Conservation (phyloP, 2,888 invertebrate species). For the Tetragnatha montana region DNA sequence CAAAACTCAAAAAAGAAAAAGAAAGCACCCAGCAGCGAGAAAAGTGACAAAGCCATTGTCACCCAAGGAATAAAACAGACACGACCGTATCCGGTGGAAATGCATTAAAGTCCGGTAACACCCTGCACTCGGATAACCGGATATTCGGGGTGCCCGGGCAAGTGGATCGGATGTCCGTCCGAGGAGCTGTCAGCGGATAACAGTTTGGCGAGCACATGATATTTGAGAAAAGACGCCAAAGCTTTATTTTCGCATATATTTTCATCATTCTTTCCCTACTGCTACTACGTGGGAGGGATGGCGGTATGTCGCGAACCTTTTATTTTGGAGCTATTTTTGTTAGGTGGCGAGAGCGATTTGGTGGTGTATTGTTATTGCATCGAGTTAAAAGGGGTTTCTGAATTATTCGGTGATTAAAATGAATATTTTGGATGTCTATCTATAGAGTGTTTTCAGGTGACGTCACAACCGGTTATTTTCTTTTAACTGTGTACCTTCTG, state of each 20-base stretch:
- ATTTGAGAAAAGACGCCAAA: conserved; percentile 31
- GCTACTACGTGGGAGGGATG: too few species aligned
- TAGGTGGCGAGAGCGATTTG: too few species aligned
- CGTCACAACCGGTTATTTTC: too few species aligned
- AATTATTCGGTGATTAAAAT: too few species aligned
- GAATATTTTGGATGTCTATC: too few species aligned
- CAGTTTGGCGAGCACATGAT: conserved; percentile 46
- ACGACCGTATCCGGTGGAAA: conserved; percentile 32
- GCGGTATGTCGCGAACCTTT: too few species aligned
- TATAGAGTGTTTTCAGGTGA: too few species aligned
- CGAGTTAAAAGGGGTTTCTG: too few species aligned
- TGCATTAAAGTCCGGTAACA: conserved; percentile 56
- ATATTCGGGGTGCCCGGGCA: conserved; percentile 40
- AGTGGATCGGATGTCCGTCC: conserved; percentile 54
- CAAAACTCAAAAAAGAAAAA: too few species aligned
- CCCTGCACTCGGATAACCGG: conserved; percentile 46
- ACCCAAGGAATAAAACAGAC: conserved; percentile 42
- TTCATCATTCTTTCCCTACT: background rate
- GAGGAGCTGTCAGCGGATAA: conserved; percentile 39
- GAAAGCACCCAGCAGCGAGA: background rate
- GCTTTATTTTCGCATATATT: conserved; percentile 38
- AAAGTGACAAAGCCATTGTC: background rate
- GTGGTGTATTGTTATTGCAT: too few species aligned
- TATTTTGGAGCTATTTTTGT: too few species aligned
- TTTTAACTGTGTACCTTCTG: too few species aligned